These are phyloP conservation scores for Engraulis encrasicolus DNA, from an alignment of 2,113 vertebrate genomes.

Conservation along the genomic window DNA sequence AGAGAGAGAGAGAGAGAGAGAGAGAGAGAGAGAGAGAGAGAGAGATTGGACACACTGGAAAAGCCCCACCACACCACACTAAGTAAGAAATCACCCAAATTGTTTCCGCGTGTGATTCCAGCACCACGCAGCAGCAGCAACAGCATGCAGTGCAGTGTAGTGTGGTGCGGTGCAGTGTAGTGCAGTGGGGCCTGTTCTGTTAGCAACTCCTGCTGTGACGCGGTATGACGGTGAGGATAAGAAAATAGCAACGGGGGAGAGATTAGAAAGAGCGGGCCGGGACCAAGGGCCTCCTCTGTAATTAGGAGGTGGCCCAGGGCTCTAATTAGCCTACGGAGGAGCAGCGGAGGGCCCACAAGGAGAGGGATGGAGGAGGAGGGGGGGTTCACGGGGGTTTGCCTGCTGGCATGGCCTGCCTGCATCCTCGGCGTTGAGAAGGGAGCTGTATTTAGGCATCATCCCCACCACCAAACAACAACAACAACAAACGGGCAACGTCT, in stretches of 20 bases:
- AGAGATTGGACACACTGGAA: conserved; percentile 30
- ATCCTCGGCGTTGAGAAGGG: background rate
- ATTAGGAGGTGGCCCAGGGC: conserved; percentile 64
- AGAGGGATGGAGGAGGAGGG: too few species aligned
- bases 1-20: background rate
- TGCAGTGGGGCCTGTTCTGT: too few species aligned
- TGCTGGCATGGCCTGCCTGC: background rate
- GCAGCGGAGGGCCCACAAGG: conserved; percentile 55
- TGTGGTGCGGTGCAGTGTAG: too few species aligned
- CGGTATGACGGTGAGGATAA: conserved; percentile 65
- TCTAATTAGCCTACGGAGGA: conserved; percentile 71
- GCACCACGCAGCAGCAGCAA: too few species aligned
- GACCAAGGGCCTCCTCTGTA: conserved; percentile 66
- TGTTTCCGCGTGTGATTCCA: conserved; percentile 58
- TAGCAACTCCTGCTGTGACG: conserved; percentile 62
- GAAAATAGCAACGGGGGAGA: conserved; percentile 72
- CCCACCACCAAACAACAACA: conserved; percentile 38
- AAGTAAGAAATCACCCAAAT: conserved; percentile 56
- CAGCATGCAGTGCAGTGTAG: too few species aligned
- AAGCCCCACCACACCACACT: conserved; percentile 44
- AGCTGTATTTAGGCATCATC: conserved; percentile 20
- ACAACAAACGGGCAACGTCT: conserved; percentile 16
- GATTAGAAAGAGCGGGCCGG: conserved; percentile 74
- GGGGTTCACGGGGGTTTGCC: conserved; percentile 45
- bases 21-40: background rate